Percentiles rank a stretch among this genome's conserved stretches.
These are phyloP conservation scores for Scaeva pyrastri DNA, from an alignment of 2,888 invertebrate species.

Conservation along the genomic window DNA sequence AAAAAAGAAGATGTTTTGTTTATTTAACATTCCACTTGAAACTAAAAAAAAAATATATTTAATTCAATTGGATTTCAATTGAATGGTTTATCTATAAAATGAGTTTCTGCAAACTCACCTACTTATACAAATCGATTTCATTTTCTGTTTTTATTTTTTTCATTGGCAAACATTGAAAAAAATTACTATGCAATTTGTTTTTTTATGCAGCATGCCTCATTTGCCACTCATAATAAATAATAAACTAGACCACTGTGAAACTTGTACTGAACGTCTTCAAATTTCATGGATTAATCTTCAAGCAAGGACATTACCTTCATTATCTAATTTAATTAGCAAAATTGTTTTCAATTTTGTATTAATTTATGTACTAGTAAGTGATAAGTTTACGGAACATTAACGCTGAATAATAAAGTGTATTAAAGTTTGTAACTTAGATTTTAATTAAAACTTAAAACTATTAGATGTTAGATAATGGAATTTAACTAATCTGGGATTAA, in stretches of 20 bases:
- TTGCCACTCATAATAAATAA: not conserved
- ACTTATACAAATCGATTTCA: slow-evolving; percentile 9
- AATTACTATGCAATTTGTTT: not conserved
- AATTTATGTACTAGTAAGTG: no score
- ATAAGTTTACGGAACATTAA: slow-evolving; percentile 26
- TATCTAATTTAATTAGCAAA: not conserved
- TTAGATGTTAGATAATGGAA: not conserved
- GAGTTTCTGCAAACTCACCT: slow-evolving; percentile 38
- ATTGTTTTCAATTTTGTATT: not conserved
- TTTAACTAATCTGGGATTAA: not conserved
- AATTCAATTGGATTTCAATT: slow-evolving; percentile 43
- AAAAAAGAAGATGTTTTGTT: slow-evolving; percentile 28
- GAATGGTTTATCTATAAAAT: not conserved
- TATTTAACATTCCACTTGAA: slow-evolving; percentile 46
- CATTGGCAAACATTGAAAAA: slow-evolving; percentile 8
- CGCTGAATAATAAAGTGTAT: not conserved
- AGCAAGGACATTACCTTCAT: slow-evolving; percentile 34
- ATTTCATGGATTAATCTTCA: slow-evolving; percentile 23
- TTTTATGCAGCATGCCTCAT: not conserved
- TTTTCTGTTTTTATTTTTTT: not conserved
- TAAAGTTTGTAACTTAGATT: not conserved
- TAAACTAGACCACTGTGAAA: slow-evolving; percentile 24
- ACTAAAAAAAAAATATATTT: not conserved
- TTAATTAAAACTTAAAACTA: not conserved
- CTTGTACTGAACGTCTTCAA: not conserved